These are phyloP conservation scores for Papio anubis DNA, from an alignment of 2,113 vertebrate species.

Conservation along the genomic window DNA sequence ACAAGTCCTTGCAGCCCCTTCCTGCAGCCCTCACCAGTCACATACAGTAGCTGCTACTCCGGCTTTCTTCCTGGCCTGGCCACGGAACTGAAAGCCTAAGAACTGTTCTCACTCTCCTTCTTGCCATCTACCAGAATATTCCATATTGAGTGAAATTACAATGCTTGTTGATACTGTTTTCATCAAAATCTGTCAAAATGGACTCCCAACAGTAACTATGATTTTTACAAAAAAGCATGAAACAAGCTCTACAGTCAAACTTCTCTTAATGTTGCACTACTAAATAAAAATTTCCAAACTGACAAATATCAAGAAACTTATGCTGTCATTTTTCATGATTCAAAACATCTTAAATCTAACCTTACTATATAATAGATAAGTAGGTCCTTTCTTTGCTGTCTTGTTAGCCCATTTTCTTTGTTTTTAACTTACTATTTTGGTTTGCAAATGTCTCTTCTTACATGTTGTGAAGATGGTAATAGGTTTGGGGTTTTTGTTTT, in stretches of 20 bases:
- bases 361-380: neutral
- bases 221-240: neutral
- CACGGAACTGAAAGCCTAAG: neutral
- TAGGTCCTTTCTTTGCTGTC: neutral
- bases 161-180: neutral
- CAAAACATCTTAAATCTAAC: slow-evolving; percentile 40
- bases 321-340: neutral
- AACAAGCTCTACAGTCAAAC: neutral
- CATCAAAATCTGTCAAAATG: neutral
- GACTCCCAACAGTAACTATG: neutral
- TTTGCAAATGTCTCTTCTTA: slow-evolving; percentile 24
- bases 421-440: neutral
- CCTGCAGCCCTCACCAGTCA: neutral
- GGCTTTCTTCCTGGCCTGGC: neutral
- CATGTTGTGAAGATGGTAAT: neutral
- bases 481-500: neutral
- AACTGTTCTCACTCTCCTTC: neutral
- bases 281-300: slow-evolving; percentile 30
- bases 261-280: neutral
- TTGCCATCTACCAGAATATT: neutral
- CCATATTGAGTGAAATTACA: neutral
- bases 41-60: neutral
- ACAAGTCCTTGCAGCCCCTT: neutral
- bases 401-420: neutral
- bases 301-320: neutral